Evolutionary conservation across 2,797 vertebrate species (phyloP).

Genomic region (Rhynchotus rufescens): DNA sequence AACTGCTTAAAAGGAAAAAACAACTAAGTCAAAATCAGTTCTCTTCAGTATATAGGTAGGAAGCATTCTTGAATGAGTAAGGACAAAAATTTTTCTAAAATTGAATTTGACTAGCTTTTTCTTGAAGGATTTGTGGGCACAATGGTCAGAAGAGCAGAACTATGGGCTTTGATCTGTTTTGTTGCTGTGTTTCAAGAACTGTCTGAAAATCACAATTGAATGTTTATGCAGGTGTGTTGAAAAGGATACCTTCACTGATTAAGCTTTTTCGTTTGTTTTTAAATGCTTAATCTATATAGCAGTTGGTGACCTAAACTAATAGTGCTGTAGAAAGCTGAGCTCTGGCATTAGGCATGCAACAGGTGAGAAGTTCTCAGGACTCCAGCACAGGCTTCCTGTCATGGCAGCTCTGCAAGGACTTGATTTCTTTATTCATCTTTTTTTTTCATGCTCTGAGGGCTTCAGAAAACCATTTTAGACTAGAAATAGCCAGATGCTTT

Average conservation of each 20-base stretch:
- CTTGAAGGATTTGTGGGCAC: neutral
- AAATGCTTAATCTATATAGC: neutral
- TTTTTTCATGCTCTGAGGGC: neutral
- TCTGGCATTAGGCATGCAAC: fast-evolving
- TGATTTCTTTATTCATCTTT: neutral
- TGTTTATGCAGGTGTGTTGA: neutral
- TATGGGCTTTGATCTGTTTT: neutral
- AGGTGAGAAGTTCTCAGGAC: neutral
- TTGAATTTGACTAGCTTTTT: neutral
- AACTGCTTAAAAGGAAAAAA: neutral
- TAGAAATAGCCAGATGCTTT: neutral
- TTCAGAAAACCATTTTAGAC: neutral
- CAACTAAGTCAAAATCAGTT: neutral
- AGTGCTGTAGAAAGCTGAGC: neutral
- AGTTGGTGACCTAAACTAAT: neutral
- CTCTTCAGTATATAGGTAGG: neutral
- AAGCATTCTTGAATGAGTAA: neutral
- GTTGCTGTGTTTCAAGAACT: neutral
- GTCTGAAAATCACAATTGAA: neutral
- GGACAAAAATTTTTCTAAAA: neutral
- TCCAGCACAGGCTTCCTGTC: fast-evolving
- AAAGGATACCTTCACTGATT: neutral
- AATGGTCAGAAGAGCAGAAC: neutral
- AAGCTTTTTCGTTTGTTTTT: neutral
- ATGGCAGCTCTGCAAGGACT: neutral